A percentile compares a stretch with the other conserved stretches of the same genome.
phyloP scores from a whole-genome alignment of 2,797 vertebrate genomes.

The Sandelia bainsii region DNA sequence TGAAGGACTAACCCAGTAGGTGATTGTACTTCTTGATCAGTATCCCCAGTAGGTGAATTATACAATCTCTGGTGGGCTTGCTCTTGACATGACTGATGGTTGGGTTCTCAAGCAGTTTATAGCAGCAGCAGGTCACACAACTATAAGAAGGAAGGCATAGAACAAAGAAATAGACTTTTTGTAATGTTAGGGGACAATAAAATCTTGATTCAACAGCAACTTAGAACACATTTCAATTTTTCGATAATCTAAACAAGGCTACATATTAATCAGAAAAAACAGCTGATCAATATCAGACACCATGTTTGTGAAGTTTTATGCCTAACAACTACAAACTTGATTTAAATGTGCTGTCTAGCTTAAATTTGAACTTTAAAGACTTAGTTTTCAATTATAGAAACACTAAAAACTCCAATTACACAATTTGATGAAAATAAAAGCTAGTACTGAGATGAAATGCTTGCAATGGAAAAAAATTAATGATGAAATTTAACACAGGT shows the following conservation, averaged over 20 bases:
- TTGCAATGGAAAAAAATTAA: conserved; percentile 5
- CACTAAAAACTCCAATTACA: neutral
- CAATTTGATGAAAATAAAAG: neutral
- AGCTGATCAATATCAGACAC: neutral
- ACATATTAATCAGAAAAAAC: neutral
- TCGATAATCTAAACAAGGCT: neutral
- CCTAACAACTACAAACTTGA: neutral
- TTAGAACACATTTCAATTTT: neutral
- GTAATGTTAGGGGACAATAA: neutral
- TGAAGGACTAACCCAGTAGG: conserved; percentile 88
- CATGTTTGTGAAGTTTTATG: neutral
- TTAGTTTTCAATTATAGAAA: neutral
- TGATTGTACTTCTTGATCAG: conserved; percentile 92
- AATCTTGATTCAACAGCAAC: neutral
- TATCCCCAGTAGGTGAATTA: conserved; percentile 90
- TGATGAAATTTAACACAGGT: conserved; percentile 1
- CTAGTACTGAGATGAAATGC: neutral
- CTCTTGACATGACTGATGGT: conserved; percentile 90
- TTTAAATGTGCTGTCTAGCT: neutral
- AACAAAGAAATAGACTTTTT: neutral
- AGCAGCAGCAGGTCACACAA: conserved; percentile 93
- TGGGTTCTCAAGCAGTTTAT: conserved; percentile 94
- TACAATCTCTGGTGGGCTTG: conserved; percentile 89
- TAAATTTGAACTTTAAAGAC: neutral
- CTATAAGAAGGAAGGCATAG: conserved; percentile 69